Percentiles rank a stretch among this genome's conserved stretches.
These are phyloP conservation scores for Gila orcuttii DNA, from an alignment of 2,113 vertebrate species.

Conservation along the genomic window DNA sequence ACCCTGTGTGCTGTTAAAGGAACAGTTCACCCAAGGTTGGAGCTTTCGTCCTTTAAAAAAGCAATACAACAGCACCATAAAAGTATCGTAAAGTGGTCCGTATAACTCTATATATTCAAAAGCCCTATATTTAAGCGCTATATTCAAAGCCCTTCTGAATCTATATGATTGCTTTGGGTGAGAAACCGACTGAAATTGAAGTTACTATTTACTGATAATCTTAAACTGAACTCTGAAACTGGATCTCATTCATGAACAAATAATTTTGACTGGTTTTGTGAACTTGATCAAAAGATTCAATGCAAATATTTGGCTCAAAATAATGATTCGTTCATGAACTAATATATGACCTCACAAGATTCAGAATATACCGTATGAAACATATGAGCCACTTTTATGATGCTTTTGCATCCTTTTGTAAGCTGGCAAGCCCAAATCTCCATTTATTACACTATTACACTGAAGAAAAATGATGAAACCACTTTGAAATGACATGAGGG, in stretches of 20 bases:
- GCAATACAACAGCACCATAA: background rate
- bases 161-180: background rate
- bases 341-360: background rate
- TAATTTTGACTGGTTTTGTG: background rate
- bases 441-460: background rate
- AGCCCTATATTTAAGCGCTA: background rate
- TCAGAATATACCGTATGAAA: background rate
- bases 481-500: background rate
- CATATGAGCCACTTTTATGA: background rate
- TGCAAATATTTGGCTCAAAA: background rate
- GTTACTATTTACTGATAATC: background rate
- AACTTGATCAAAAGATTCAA: background rate
- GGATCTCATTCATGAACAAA: background rate
- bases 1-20: background rate
- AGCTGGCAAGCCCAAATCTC: background rate
- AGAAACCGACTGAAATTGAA: background rate
- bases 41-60: background rate
- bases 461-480: background rate
- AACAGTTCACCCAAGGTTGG: background rate
- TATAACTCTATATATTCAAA: background rate
- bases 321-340: background rate
- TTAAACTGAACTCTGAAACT: background rate
- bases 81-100: background rate
- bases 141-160: background rate
- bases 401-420: background rate